Conservation (phyloP, 2,113 vertebrate genomes). For the Scolopax mira region DNA sequence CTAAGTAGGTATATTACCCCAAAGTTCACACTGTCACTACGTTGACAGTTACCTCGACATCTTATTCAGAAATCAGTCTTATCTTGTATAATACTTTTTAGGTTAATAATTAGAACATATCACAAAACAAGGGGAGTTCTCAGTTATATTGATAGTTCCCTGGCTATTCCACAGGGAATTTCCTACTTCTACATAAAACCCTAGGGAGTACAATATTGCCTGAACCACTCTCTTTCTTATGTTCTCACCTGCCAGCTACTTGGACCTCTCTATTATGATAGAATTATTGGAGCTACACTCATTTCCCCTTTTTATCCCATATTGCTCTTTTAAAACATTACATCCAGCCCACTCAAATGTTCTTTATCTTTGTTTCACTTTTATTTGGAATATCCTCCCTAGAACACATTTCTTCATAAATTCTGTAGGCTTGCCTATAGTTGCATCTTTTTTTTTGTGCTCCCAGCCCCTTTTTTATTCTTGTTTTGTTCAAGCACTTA, state of each 20-base stretch:
- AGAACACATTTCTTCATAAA: background rate
- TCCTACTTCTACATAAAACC: background rate
- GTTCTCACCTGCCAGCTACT: background rate
- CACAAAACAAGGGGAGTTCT: background rate
- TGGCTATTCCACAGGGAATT: background rate
- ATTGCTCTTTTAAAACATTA: background rate
- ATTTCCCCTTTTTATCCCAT: background rate
- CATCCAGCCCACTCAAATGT: background rate
- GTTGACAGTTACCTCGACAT: background rate
- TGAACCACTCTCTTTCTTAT: background rate
- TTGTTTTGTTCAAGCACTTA: background rate
- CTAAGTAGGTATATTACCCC: background rate
- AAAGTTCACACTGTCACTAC: background rate
- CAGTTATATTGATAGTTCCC: background rate
- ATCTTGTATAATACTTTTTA: background rate
- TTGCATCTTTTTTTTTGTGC: background rate
- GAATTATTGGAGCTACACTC: background rate
- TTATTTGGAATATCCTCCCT: background rate
- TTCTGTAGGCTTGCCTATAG: background rate
- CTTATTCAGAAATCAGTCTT: background rate
- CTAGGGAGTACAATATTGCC: background rate
- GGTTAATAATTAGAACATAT: background rate
- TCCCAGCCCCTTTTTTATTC: background rate
- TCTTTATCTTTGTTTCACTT: background rate
- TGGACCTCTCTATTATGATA: background rate